Evolutionary conservation across 2,888 invertebrate species (phyloP).

Genomic region (Megamerina dolium): DNA sequence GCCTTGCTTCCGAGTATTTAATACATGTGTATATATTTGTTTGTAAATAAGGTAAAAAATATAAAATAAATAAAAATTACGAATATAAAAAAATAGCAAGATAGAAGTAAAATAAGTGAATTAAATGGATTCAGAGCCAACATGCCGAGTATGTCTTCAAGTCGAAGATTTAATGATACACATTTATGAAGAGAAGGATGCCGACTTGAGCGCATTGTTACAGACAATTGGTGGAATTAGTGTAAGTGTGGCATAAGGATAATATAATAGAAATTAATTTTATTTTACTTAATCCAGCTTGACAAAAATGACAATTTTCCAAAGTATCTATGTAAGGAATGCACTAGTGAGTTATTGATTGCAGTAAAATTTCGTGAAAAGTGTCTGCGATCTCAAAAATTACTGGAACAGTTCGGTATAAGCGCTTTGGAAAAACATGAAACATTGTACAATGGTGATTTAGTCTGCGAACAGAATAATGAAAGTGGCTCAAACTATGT

Average conservation of each 20-base stretch:
- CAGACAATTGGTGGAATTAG: slow-evolving; percentile 34
- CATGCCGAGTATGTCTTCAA: slow-evolving; percentile 41
- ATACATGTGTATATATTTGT: no score
- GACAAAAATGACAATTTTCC: slow-evolving; percentile 31
- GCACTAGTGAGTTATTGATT: slow-evolving; percentile 40
- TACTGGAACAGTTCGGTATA: slow-evolving; percentile 14
- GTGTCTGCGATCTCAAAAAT: slow-evolving; percentile 32
- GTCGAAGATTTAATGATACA: slow-evolving; percentile 38
- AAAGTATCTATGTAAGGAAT: slow-evolving; percentile 41
- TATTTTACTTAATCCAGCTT: no score
- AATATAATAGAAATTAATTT: no score
- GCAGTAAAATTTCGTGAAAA: slow-evolving; percentile 42
- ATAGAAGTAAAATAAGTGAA: no score
- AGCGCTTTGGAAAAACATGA: no score
- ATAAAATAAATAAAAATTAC: no score
- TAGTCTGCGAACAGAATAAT: not conserved
- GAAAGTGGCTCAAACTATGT: no score
- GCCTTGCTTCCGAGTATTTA: no score
- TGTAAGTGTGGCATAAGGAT: no score
- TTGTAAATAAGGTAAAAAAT: no score
- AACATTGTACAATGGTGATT: not conserved
- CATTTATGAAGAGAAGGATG: slow-evolving; percentile 39
- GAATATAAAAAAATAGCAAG: no score
- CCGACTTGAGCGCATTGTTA: slow-evolving; percentile 35
- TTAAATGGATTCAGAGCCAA: no score